phyloP scores from a whole-genome alignment of 2,113 vertebrate species.

The Alouatta palliata region DNA sequence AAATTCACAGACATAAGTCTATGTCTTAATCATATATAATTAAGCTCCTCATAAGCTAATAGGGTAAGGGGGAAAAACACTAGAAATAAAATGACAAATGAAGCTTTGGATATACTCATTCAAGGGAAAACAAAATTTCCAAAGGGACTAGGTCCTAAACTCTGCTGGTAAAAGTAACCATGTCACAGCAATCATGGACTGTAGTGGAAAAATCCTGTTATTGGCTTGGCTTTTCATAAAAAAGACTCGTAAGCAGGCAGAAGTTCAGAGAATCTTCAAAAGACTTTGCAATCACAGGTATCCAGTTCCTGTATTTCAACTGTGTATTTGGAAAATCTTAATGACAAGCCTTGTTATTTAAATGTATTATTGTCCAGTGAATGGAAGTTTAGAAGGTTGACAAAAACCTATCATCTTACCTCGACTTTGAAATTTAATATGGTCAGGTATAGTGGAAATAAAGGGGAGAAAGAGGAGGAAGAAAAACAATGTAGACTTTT shows the following conservation, averaged over 20 bases:
- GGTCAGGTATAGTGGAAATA: not conserved
- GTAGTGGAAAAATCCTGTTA: not conserved
- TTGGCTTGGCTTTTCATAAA: not conserved
- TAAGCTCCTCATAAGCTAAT: not conserved
- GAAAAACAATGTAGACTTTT: not conserved
- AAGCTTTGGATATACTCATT: not conserved
- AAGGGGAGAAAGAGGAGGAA: not conserved
- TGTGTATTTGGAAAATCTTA: not conserved
- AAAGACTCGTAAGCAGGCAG: not conserved
- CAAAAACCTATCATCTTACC: not conserved
- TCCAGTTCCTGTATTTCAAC: not conserved
- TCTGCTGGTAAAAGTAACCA: not conserved
- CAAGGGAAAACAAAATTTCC: not conserved
- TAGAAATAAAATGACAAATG: not conserved
- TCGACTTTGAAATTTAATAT: conserved; percentile 16
- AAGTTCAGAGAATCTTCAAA: not conserved
- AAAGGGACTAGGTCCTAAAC: not conserved
- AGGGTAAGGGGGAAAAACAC: fast-evolving
- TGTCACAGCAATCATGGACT: not conserved
- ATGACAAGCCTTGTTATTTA: not conserved
- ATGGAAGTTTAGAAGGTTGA: not conserved
- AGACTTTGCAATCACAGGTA: not conserved
- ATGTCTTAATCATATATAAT: not conserved
- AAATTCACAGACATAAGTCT: not conserved
- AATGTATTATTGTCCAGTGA: not conserved